Conservation (phyloP, 1,140 invertebrate species). For the Drusus annulatus region DNA sequence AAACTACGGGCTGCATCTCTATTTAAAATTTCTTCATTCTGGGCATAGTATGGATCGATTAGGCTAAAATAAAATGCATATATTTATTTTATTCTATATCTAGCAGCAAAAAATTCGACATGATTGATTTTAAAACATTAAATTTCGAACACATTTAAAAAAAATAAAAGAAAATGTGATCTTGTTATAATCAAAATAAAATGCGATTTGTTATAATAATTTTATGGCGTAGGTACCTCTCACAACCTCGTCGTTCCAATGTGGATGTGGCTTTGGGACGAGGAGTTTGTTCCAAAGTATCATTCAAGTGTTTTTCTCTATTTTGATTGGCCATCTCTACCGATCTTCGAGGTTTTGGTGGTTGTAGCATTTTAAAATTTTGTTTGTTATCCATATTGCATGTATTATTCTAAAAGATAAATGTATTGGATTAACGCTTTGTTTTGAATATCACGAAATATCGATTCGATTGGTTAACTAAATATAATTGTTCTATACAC, state of each 20-base stretch:
- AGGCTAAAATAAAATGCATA: conserved; percentile 42
- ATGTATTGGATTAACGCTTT: too few species aligned
- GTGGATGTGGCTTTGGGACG: conserved; percentile 52
- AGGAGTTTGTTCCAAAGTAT: conserved; percentile 37
- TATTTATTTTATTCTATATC: too few species aligned
- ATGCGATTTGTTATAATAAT: too few species aligned
- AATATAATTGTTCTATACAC: too few species aligned
- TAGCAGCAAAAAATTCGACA: too few species aligned
- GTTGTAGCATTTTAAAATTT: not conserved
- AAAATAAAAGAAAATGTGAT: too few species aligned
- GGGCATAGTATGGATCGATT: conserved; percentile 39
- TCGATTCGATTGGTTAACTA: too few species aligned
- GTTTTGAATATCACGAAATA: too few species aligned
- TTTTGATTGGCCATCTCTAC: conserved; percentile 8
- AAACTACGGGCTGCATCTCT: conserved; percentile 18
- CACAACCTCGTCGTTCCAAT: conserved; percentile 45
- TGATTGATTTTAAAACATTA: too few species aligned
- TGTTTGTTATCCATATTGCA: conserved; percentile 14
- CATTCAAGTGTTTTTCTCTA: conserved; percentile 13
- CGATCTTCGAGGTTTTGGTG: conserved; percentile 30
- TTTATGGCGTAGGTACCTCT: conserved; percentile 34
- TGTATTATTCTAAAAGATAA: conserved; percentile 21
- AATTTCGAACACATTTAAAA: too few species aligned
- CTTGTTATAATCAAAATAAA: too few species aligned
- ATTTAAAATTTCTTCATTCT: conserved; percentile 34